A percentile compares a stretch with the other conserved stretches of the same genome.
phyloP scores from a whole-genome alignment of 1,140 invertebrate genomes.

The Schlechtendalia chinensis region DNA sequence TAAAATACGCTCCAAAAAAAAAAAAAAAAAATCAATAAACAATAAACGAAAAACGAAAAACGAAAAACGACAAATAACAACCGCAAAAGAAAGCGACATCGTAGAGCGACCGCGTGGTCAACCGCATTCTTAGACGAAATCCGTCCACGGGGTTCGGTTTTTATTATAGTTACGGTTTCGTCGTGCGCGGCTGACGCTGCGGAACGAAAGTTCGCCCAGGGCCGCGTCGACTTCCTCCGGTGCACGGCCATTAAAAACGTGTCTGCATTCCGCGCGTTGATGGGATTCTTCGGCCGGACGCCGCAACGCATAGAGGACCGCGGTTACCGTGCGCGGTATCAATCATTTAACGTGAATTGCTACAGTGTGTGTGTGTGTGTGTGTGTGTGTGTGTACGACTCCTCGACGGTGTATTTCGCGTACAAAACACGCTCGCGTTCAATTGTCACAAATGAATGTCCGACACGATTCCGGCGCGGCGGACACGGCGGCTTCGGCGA shows the following conservation, averaged over 20 bases:
- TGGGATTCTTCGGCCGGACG: conserved; percentile 22
- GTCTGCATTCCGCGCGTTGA: conserved; percentile 36
- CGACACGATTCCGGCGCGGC: conserved; percentile 11
- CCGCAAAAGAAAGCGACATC: conserved; percentile 18
- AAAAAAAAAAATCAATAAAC: no score
- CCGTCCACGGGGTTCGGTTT: conserved; percentile 1
- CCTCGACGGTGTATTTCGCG: neutral
- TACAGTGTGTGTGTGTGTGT: neutral
- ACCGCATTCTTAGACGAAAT: conserved; percentile 36
- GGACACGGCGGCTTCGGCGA: neutral
- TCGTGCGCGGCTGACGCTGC: neutral
- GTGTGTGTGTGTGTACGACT: neutral
- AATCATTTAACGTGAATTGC: neutral
- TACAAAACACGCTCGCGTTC: neutral
- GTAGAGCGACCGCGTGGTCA: conserved; percentile 13
- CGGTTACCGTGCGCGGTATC: neutral
- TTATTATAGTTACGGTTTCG: conserved; percentile 2
- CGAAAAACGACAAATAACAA: neutral
- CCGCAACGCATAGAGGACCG: neutral
- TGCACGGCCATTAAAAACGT: conserved; percentile 26
- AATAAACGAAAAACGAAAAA: neutral
- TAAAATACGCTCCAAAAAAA: no score
- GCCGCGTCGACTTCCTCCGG: conserved; percentile 29
- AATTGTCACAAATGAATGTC: neutral
- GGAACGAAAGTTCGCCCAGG: conserved; percentile 41